Evolutionary conservation across 1,140 invertebrate genomes (phyloP), one percentile per base, ranked within the genome.

Genomic region (Dreissena polymorpha): DNA sequence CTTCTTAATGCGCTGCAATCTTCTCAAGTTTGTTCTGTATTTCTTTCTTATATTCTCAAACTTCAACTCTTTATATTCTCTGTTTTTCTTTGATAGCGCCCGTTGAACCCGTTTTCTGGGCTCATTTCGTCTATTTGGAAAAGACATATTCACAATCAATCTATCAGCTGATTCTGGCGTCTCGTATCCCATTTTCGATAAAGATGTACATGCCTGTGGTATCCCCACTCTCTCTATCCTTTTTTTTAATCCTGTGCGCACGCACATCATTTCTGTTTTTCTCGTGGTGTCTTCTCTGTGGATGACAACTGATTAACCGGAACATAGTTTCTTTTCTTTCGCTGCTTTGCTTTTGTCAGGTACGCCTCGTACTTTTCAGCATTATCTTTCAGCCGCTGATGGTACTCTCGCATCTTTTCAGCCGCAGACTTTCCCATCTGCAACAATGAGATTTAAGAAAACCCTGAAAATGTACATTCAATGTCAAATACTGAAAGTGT

Each of bases 81-180:
- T 60, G 23, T 29, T 6, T 72, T 72, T 80, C 69, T 71, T 80
- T 5, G n/a, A 5, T 8, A 71, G n/a, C 21, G 77, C 53, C 53
- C 50, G 49, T 14, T 25, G n/a, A 18, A 72, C 27, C 13, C 69
- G 51, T 64, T 63, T 80, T 49, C 57, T 71, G 3, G 69, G 77
- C 49, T 67, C 77, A 72, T 80, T 80, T 80, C 27, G 49, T 21
- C 68, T 16, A 71, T 71, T 70, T 49, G 55, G 77, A 80, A 80
- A 80, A 49, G 7, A 29, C 69, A 80, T 70, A 13, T 64, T 80
- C n/a, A 80, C 77, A 25, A 80, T 49, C 16, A 25, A 68, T 70
- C 6, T 25, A 21, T n/a, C 21, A 64, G 23, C 7, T 64, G 0
- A 23, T 63, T 64, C 25, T 18, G 5, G 49, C n/a, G 76, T 69